Base-by-base conservation (phyloP, 2,888 invertebrate genomes). In the Drosophila fulvimacula region DNA sequence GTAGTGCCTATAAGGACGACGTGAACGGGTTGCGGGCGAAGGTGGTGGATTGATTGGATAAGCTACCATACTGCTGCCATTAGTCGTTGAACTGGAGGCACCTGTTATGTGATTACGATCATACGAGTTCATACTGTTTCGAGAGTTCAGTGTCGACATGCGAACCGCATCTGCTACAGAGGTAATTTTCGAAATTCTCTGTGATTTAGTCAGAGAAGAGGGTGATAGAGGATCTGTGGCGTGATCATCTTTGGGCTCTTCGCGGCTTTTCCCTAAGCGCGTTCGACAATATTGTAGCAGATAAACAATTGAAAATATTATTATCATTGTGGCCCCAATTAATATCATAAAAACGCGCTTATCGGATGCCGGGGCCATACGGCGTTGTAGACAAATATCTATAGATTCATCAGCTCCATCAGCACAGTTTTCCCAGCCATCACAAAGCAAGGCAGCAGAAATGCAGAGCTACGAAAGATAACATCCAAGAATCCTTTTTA, bases 11-110 rank as follows among this genome's bases (percentile, higher is more conserved):
- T 96, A 96, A 2, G 97, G 95, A 66, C 95, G 94, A 60, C 96
- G 95, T 89, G 94, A 95, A 0, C 96, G 96, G 0, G 96, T 95
- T 15, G 97, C 97, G 1, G 98, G 98, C 91, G 96, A 96, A 3
- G 98, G 98, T 17, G 98, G 98, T 39, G 98, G 98, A 93, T 98
- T 98, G 39, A 97, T 94, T 0, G 98, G 97, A 93, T 97, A 97
- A 93, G 95, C 77, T 58, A 92, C 92, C 91, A 93, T 91, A 66
- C 93, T 93, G 53, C 92, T 92, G 24, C 92, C 93, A 71, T 93
- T 93, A 11, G 93, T 93, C 4, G 93, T 93, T 0, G 92, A 93
- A 74, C 91, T 93, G 7, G 91, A 93, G 15, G 90, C 93, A 53
- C 95, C 95, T 5, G 95, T 95, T 58, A 95, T 95, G 74, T 95